Percentiles rank a stretch among this genome's conserved stretches.
These are phyloP conservation scores for Adineta ricciae DNA, from an alignment of 2,888 invertebrate species.

Conservation along the genomic window DNA sequence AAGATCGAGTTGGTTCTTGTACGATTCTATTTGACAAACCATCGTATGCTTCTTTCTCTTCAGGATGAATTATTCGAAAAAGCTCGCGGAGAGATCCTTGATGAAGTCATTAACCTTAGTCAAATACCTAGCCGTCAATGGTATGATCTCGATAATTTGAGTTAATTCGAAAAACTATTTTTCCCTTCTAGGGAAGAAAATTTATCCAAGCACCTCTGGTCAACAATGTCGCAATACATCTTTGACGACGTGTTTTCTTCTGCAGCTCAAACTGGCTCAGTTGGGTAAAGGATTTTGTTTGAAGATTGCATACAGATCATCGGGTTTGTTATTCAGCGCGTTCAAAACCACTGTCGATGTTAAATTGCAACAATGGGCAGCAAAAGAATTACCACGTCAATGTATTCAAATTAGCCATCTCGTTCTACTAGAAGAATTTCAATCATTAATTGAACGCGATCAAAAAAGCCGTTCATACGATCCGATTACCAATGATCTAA, in stretches of 20 bases:
- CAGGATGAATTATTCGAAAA: constrained; percentile 88
- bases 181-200: constrained; percentile 59
- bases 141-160: constrained; percentile 48
- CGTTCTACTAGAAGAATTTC: constrained; percentile 62
- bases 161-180: not conserved
- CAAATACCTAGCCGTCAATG: constrained; percentile 73
- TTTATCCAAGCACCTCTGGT: constrained; percentile 60
- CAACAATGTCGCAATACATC: constrained; percentile 55
- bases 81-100: constrained; percentile 84
- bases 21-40: not conserved
- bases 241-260: constrained; percentile 86
- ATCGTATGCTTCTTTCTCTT: not conserved
- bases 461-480: constrained; percentile 65
- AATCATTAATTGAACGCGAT: constrained; percentile 55
- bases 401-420: constrained; percentile 73
- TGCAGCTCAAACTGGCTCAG: constrained; percentile 66
- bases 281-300: not conserved
- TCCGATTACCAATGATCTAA: constrained; percentile 72
- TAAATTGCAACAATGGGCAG: constrained; percentile 88
- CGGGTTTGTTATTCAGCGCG: constrained; percentile 40
- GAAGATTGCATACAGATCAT: not conserved
- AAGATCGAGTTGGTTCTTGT: constrained; percentile 61
- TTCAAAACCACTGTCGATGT: constrained; percentile 67
- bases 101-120: constrained; percentile 81
- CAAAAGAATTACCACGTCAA: constrained; percentile 71